Evolutionary conservation across 2,888 invertebrate genomes (phyloP).

Genomic region (Synergus laeviventris): DNA sequence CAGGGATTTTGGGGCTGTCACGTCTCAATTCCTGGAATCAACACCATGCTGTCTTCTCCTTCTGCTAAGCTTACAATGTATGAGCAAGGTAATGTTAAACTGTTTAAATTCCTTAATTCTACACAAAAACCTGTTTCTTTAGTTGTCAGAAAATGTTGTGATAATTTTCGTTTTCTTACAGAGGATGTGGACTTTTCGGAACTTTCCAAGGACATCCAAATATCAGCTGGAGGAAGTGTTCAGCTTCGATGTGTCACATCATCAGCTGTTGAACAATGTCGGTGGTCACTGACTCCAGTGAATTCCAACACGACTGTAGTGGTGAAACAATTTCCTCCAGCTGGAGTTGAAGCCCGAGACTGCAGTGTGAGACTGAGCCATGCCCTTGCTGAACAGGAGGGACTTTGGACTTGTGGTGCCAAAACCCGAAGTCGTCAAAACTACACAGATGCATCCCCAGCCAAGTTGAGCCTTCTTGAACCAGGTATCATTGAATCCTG

Average conservation of each 20-base stretch:
- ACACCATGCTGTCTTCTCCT: constrained; percentile 61
- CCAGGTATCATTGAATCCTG: constrained; percentile 73
- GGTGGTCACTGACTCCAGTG: constrained; percentile 72
- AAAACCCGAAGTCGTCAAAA: constrained; percentile 66
- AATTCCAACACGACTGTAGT: constrained; percentile 71
- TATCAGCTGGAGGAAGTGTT: constrained; percentile 70
- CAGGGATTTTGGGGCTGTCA: constrained; percentile 72
- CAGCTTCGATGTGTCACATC: constrained; percentile 71
- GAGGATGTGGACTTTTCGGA: constrained; percentile 72
- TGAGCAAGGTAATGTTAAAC: constrained; percentile 65
- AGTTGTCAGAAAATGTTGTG: neutral
- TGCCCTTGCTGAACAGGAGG: constrained; percentile 71
- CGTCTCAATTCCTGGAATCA: constrained; percentile 65
- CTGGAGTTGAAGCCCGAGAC: constrained; percentile 70
- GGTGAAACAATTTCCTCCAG: constrained; percentile 71
- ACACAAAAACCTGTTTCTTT: neutral
- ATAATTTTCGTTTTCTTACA: constrained; percentile 50
- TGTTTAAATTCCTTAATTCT: neutral
- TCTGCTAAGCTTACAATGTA: constrained; percentile 68
- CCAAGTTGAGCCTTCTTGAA: constrained; percentile 72
- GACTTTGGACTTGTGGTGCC: constrained; percentile 74
- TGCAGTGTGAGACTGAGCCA: constrained; percentile 72
- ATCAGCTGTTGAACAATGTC: constrained; percentile 70
- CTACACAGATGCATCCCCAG: constrained; percentile 72
- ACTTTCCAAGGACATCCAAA: constrained; percentile 73